phyloP scores from a whole-genome alignment of 2,797 vertebrate genomes.

The Xenentodon cancila region DNA sequence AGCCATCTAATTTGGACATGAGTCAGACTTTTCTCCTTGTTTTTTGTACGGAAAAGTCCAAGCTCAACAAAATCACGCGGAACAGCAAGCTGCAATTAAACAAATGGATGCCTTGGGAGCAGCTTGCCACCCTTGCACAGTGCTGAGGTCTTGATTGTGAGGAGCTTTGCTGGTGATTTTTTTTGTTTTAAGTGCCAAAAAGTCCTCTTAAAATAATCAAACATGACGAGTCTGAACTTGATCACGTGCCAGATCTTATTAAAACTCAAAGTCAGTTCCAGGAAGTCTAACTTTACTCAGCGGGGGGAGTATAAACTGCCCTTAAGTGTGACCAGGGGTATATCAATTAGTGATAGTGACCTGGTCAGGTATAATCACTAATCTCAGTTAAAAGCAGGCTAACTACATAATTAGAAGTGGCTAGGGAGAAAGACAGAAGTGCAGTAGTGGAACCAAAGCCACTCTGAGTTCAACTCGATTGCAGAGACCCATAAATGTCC shows the following conservation, averaged over 20 bases:
- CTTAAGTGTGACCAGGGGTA: constrained; percentile 14
- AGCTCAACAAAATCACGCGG: constrained; percentile 44
- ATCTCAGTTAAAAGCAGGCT: constrained; percentile 43
- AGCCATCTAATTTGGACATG: constrained; percentile 37
- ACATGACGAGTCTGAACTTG: not conserved
- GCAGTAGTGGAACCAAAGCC: constrained; percentile 21
- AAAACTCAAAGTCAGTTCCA: constrained; percentile 25
- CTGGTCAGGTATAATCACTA: constrained; percentile 31
- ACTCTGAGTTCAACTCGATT: not conserved
- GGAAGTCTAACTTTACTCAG: not conserved
- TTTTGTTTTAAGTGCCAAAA: constrained; percentile 25
- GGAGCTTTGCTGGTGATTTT: constrained; percentile 12
- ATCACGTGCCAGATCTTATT: constrained; percentile 24
- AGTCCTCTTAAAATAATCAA: constrained; percentile 24
- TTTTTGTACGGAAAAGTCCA: constrained; percentile 30
- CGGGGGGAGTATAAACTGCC: not conserved
- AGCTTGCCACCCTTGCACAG: constrained; percentile 17
- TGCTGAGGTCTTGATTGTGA: constrained; percentile 30
- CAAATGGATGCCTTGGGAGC: constrained; percentile 45
- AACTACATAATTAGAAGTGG: constrained; percentile 59
- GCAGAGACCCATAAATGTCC: constrained; percentile 25
- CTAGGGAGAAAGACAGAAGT: constrained; percentile 35
- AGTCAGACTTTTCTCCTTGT: constrained; percentile 30
- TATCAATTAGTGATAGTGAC: constrained; percentile 24
- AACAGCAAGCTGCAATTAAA: constrained; percentile 45